Base-by-base conservation (phyloP, 1,140 invertebrate genomes). In the Drosophila baimaii region DNA sequence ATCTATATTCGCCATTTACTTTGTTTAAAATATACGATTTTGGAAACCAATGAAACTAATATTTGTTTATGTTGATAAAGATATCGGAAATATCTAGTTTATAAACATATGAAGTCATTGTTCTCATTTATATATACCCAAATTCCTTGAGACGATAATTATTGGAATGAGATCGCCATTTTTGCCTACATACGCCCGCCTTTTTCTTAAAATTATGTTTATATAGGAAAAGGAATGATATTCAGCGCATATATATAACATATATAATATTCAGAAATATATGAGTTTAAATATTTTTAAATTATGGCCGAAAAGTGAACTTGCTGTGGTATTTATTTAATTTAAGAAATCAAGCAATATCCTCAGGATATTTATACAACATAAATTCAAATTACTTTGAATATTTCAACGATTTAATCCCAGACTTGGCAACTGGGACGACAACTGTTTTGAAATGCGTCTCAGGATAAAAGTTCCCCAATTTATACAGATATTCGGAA, bases 391-490 rank as follows among this genome's bases (percentile, higher is more conserved):
- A 31, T 46, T 25, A 46, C 17, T 21, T 37, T 37, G n/a, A 57
- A 46, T 70, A 71, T 70, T 49, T 70, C 6, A 69, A 12, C 10
- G 21, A 23, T 17, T 47, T 49, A 70, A 47, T 71, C 65, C 51
- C 49, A 39, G 41, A 37, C 37, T 57, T 57, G 65, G 63, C 44
- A 39, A 62, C 44, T 31, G 46, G 25, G 29, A 31, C 29, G 23
- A 29, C 68, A 56, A 71, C 64, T 71, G 64, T 71, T 73, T 73
- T 71, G 55, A 72, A 73, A 73, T 63, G 58, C 43, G 71, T 74
- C 41, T 75, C 23, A 35, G 49, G 68, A 56, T 74, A 56, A 33
- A 17, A 41, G 25, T 39, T 54, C 17, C 35, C 56, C n/a, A 23
- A n/a, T 29, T 70, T 55, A 6, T 37, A 37, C 29, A 68, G 23